Percentiles rank a stretch among this genome's conserved stretches.
Evolutionary conservation across 2,888 invertebrate genomes (phyloP).

Genomic region (Argynnis bischoffii): DNA sequence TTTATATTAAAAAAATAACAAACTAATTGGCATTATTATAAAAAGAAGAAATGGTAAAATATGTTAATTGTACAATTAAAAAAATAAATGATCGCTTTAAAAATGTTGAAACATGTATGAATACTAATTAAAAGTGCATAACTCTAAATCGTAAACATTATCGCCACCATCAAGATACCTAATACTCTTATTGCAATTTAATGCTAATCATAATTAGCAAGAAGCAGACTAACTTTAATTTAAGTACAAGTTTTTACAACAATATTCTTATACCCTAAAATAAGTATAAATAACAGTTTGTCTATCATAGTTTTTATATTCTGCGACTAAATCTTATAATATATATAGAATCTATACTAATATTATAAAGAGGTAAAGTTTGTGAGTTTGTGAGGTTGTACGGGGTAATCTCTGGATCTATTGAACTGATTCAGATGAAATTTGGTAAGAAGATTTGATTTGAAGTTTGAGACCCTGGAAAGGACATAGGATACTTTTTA

Average conservation of each 20-base stretch:
- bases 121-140: slow-evolving; percentile 18
- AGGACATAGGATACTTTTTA: too few species aligned
- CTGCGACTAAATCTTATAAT: too few species aligned
- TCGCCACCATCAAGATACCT: slow-evolving; percentile 25
- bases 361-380: too few species aligned
- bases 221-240: background rate
- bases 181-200: slow-evolving; percentile 32
- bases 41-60: background rate
- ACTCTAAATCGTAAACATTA: slow-evolving; percentile 30
- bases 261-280: background rate
- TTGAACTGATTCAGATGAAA: too few species aligned
- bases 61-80: background rate
- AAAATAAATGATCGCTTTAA: background rate
- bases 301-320: background rate
- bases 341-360: too few species aligned
- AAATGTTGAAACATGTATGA: slow-evolving; percentile 7
- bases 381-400: too few species aligned
- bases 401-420: too few species aligned
- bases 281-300: background rate
- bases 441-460: too few species aligned
- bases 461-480: too few species aligned
- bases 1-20: too few species aligned
- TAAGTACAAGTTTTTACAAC: slow-evolving; percentile 2
- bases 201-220: slow-evolving; percentile 34
- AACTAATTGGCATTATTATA: too few species aligned